Percentiles rank a stretch among this genome's conserved stretches.
Conservation (phyloP, 2,113 vertebrate species). For the Pardalotus punctatus region DNA sequence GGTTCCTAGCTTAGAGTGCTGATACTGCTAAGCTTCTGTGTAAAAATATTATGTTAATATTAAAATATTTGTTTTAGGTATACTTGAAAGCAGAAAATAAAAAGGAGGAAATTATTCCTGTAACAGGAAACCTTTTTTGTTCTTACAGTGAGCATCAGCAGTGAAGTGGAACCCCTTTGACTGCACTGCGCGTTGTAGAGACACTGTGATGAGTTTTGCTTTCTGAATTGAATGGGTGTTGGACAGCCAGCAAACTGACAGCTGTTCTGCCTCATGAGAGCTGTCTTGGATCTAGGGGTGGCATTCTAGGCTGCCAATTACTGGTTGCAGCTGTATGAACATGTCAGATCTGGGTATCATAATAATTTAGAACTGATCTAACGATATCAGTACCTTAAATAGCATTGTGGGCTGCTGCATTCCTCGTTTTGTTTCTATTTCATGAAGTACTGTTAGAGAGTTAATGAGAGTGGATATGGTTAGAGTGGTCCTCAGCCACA, state of each 20-base stretch:
- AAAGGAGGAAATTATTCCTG: background rate
- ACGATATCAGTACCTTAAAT: background rate
- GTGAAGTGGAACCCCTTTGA: background rate
- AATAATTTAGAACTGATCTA: background rate
- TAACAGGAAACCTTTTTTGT: background rate
- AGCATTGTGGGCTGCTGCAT: background rate
- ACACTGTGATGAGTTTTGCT: background rate
- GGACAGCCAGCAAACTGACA: background rate
- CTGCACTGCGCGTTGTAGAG: background rate
- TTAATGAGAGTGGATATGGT: background rate
- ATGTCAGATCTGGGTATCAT: background rate
- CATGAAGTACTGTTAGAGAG: background rate
- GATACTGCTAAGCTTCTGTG: background rate
- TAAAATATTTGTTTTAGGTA: background rate
- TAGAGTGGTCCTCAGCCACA: background rate
- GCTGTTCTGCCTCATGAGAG: background rate
- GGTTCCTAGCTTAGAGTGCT: background rate
- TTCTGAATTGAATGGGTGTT: background rate
- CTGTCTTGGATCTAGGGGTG: background rate
- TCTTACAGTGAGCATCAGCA: background rate
- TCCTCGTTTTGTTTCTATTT: background rate
- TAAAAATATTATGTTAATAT: background rate
- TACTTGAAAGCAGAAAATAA: background rate
- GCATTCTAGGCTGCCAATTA: background rate
- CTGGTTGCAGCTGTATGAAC: background rate